These are phyloP conservation scores for Pterostichus niger DNA, from an alignment of 2,888 invertebrate species.

Conservation along the genomic window DNA sequence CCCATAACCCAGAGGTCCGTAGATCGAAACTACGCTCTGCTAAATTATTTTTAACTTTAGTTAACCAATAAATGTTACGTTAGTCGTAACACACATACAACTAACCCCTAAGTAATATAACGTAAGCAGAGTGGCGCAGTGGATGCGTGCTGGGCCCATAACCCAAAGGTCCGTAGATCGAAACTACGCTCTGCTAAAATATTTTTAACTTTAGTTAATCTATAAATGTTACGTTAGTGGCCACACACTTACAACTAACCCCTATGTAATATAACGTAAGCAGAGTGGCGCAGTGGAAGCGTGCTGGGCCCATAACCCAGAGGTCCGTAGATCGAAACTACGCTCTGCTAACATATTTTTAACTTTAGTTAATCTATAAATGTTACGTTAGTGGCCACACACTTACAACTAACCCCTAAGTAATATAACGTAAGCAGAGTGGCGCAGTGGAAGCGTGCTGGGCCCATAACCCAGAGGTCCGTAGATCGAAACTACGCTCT, in stretches of 20 bases:
- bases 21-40: slow-evolving; percentile 66
- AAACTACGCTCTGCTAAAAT: slow-evolving; percentile 63
- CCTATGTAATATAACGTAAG: slow-evolving; percentile 73
- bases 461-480: slow-evolving; percentile 95
- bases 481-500: slow-evolving; percentile 94
- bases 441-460: slow-evolving; percentile 92
- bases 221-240: too few relatives aligned
- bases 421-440: slow-evolving; percentile 81
- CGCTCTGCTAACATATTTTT: slow-evolving; percentile 56
- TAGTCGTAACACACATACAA: too few relatives aligned
- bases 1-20: slow-evolving; percentile 67
- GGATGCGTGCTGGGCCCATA: slow-evolving; percentile 85
- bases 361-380: too few relatives aligned
- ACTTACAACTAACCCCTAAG: too few relatives aligned
- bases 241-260: neutral
- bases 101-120: too few relatives aligned
- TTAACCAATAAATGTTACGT: too few relatives aligned
- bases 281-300: slow-evolving; percentile 92
- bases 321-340: slow-evolving; percentile 67
- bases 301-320: slow-evolving; percentile 80
- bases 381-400: too few relatives aligned
- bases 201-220: neutral
- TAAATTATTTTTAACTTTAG: slow-evolving; percentile 8
- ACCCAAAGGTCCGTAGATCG: slow-evolving; percentile 66
- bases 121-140: slow-evolving; percentile 89